Conservation (phyloP, 2,113 vertebrate species). For the Myotis lucifugus region DNA sequence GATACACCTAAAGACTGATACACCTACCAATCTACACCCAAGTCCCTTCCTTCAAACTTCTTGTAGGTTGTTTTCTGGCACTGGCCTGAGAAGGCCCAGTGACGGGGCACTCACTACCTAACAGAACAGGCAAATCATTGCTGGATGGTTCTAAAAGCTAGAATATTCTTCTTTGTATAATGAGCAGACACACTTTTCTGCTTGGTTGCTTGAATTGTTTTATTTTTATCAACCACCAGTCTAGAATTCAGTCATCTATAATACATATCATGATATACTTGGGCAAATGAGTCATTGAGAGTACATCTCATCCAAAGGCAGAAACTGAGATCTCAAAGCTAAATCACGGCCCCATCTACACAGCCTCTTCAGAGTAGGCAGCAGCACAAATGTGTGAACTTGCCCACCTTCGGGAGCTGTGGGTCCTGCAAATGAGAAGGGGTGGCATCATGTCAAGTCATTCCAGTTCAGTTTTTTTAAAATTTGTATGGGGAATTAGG, state of each 20-base stretch:
- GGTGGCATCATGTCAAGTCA: not conserved
- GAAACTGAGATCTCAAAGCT: not conserved
- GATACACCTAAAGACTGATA: not conserved
- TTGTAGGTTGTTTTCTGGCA: not conserved
- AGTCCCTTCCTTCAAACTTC: not conserved
- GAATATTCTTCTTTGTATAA: not conserved
- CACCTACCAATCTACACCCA: not conserved
- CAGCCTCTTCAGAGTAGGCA: not conserved
- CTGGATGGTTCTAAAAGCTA: not conserved
- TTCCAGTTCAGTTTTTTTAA: not conserved
- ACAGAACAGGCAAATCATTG: not conserved
- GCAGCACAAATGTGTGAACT: not conserved
- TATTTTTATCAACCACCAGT: not conserved
- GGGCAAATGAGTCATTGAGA: slow-evolving; percentile 1
- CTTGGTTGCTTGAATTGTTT: not conserved
- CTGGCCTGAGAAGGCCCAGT: not conserved
- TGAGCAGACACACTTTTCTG: not conserved
- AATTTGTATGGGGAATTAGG: not conserved
- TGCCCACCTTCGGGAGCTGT: not conserved
- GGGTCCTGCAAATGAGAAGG: not conserved
- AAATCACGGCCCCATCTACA: not conserved
- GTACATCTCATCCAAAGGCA: not conserved
- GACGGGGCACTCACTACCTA: not conserved
- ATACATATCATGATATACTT: not conserved
- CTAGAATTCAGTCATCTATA: not conserved